phyloP scores from a whole-genome alignment of 2,797 vertebrate species.

The Bovichtus variegatus region DNA sequence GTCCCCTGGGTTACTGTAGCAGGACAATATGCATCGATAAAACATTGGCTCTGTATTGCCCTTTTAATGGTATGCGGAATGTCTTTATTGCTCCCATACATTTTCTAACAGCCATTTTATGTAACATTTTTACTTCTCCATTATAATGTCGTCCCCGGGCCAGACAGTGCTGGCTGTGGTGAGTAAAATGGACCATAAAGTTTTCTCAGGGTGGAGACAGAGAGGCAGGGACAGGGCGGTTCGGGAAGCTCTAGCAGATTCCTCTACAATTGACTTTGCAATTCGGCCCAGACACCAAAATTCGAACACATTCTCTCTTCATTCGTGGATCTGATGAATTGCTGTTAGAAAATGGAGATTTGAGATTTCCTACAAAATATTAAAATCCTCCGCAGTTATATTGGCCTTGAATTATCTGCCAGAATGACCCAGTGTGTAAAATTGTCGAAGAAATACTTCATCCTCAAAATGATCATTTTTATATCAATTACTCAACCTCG shows the following conservation, averaged over 20 bases:
- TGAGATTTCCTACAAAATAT: neutral
- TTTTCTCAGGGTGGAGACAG: slow-evolving; percentile 34
- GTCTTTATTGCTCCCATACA: slow-evolving; percentile 71
- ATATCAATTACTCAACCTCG: no score
- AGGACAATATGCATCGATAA: slow-evolving; percentile 73
- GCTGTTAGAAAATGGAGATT: slow-evolving; percentile 27
- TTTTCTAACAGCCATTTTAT: slow-evolving; percentile 77
- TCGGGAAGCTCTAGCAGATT: neutral
- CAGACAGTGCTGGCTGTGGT: slow-evolving; percentile 53
- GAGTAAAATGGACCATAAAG: slow-evolving; percentile 74
- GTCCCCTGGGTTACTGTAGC: slow-evolving; percentile 56
- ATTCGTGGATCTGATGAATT: neutral
- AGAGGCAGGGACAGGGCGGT: slow-evolving; percentile 22
- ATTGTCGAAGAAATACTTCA: neutral
- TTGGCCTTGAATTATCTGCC: neutral
- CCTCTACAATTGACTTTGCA: slow-evolving; percentile 19
- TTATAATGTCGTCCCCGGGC: slow-evolving; percentile 51
- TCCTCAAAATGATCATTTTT: no score
- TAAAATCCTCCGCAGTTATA: neutral
- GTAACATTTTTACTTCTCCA: slow-evolving; percentile 75
- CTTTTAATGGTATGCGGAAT: slow-evolving; percentile 69
- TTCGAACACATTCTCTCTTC: neutral
- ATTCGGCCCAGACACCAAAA: neutral
- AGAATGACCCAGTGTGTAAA: neutral
- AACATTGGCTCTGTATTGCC: slow-evolving; percentile 64